Percentiles rank a stretch among this genome's conserved stretches.
phyloP scores from a whole-genome alignment of 2,113 vertebrate genomes.

The Scomber scombrus region DNA sequence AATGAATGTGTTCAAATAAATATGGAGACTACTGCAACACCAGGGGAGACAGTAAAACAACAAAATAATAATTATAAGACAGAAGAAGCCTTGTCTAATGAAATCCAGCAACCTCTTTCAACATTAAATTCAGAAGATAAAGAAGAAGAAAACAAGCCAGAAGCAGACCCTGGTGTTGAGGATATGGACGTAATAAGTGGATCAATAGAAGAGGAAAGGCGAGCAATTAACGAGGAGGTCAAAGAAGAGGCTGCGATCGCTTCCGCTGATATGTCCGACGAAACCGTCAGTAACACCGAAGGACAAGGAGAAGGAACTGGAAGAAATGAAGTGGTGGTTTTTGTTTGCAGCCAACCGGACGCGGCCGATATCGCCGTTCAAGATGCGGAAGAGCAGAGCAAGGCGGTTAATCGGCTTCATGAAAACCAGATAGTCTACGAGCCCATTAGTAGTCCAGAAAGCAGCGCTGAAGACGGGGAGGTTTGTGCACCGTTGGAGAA shows the following conservation, averaged over 20 bases:
- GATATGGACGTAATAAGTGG: conserved; percentile 39
- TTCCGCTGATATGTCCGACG: conserved; percentile 26
- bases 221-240: conserved; percentile 51
- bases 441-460: conserved; percentile 81
- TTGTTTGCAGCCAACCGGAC: conserved; percentile 57
- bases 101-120: conserved; percentile 16
- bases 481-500: conserved; percentile 34
- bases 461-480: conserved; percentile 54
- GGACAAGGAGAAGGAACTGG: conserved; percentile 35
- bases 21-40: not conserved
- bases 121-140: conserved; percentile 22
- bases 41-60: conserved; percentile 12
- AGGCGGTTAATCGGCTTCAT: conserved; percentile 37
- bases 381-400: conserved; percentile 53
- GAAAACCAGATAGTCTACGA: conserved; percentile 76
- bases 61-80: conserved; percentile 17
- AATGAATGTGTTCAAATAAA: conserved; percentile 7
- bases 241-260: conserved; percentile 16
- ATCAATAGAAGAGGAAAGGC: conserved; percentile 47
- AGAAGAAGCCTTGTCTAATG: conserved; percentile 13
- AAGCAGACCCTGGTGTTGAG: not conserved
- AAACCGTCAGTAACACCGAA: conserved; percentile 21
- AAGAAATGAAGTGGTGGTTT: conserved; percentile 47
- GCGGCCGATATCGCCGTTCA: conserved; percentile 36
- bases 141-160: conserved; percentile 12